Percentiles rank a stretch among this genome's conserved stretches.
phyloP scores from a whole-genome alignment of 2,888 invertebrate genomes.

The Micoletzkya japonica region DNA sequence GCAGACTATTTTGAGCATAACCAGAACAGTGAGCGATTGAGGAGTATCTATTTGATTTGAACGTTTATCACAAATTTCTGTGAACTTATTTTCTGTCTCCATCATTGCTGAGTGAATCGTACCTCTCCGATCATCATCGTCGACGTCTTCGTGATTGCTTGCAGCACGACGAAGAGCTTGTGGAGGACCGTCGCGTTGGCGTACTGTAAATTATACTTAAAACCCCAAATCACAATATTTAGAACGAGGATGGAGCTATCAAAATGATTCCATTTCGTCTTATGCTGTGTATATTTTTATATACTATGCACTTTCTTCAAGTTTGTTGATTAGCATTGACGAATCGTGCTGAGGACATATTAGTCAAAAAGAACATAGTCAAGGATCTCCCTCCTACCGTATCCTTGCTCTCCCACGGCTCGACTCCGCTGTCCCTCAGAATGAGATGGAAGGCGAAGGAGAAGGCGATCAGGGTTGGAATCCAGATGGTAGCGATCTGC shows the following conservation, averaged over 20 bases:
- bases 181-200: conserved; percentile 40
- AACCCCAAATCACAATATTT: not conserved
- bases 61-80: not conserved
- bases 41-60: not conserved
- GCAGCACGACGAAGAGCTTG: conserved; percentile 49
- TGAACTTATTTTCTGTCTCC: not conserved
- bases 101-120: not conserved
- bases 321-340: too few relatives aligned
- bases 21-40: not conserved
- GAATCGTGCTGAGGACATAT: too few relatives aligned
- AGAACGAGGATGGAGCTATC: too few relatives aligned
- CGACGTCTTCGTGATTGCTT: conserved; percentile 61
- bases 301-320: too few relatives aligned
- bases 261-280: not conserved
- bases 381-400: too few relatives aligned
- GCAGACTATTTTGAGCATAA: not conserved
- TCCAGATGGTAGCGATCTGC: conserved; percentile 61
- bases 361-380: too few relatives aligned
- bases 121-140: conserved; percentile 63
- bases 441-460: conserved; percentile 61
- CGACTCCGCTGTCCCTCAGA: conserved; percentile 56
- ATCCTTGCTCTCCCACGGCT: conserved; percentile 54
- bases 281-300: not conserved
- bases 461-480: conserved; percentile 59
- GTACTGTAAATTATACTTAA: conserved; percentile 28